These are phyloP conservation scores for Corythornis vintsioides DNA, from an alignment of 2,113 vertebrate genomes.

Conservation along the genomic window DNA sequence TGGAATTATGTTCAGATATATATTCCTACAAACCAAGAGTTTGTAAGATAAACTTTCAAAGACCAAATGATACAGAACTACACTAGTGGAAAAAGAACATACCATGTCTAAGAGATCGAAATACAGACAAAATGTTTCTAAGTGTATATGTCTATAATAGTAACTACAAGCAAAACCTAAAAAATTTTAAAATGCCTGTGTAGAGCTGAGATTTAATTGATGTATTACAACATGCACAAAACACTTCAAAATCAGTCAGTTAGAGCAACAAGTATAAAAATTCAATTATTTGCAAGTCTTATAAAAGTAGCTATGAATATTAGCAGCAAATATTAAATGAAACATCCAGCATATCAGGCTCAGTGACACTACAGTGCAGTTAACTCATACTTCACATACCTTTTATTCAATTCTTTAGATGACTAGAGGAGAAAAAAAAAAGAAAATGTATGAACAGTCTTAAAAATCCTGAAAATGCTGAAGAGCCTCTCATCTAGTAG, in stretches of 20 bases:
- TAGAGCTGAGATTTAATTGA: neutral
- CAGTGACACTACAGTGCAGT: neutral
- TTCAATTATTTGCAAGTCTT: neutral
- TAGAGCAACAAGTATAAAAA: neutral
- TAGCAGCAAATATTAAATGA: slow-evolving; percentile 47
- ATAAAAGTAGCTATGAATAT: neutral
- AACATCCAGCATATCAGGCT: slow-evolving; percentile 58
- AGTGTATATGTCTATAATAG: neutral
- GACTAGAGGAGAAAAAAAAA: slow-evolving; percentile 65
- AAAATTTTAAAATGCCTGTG: neutral
- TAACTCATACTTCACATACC: slow-evolving; percentile 68
- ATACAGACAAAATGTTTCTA: neutral
- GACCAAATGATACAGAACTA: neutral
- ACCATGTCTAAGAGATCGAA: slow-evolving; percentile 9
- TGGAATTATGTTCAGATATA: neutral
- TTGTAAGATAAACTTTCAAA: slow-evolving; percentile 8
- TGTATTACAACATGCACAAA: slow-evolving; percentile 31
- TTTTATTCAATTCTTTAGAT: slow-evolving; percentile 82
- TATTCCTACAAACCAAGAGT: neutral
- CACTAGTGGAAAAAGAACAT: neutral
- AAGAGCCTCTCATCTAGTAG: neutral
- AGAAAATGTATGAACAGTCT: slow-evolving; percentile 50
- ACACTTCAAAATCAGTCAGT: slow-evolving; percentile 53
- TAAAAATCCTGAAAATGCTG: neutral
- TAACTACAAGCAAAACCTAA: neutral